Conservation (phyloP, 2,113 vertebrate species). For the Tachysurus fulvidraco region DNA sequence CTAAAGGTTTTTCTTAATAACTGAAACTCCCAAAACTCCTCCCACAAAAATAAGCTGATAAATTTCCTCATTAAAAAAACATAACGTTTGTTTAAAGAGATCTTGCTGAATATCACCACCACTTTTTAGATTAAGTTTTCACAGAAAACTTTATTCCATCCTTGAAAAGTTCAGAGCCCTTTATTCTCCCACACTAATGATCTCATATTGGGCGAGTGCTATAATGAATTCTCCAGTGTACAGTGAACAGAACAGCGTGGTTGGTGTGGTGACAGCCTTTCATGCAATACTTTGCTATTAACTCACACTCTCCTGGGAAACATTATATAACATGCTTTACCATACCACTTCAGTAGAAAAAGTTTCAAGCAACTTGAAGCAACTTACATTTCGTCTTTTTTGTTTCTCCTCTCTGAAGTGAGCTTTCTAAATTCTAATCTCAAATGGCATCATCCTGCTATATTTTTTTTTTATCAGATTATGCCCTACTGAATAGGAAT, state of each 20-base stretch:
- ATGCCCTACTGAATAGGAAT: not conserved
- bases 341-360: conserved; percentile 6
- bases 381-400: not conserved
- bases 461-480: not conserved
- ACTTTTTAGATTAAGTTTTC: not conserved
- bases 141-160: conserved; percentile 15
- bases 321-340: conserved; percentile 26
- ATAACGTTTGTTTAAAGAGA: not conserved
- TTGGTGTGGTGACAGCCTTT: conserved; percentile 29
- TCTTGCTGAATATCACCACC: not conserved
- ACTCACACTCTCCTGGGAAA: conserved; percentile 14
- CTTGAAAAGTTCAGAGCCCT: not conserved
- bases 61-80: not conserved
- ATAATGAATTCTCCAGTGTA: conserved; percentile 35
- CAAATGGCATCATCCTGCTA: not conserved
- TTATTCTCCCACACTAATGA: conserved; percentile 35
- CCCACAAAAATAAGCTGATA: not conserved
- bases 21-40: not conserved
- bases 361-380: conserved; percentile 4
- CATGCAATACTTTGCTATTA: conserved; percentile 9
- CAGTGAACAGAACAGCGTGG: conserved; percentile 13
- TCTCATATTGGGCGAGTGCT: conserved; percentile 15
- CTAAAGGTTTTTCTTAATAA: not conserved
- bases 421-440: not conserved
- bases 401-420: not conserved